These are phyloP conservation scores for Pristionchus entomophagus DNA, from an alignment of 2,888 invertebrate genomes.

Conservation along the genomic window DNA sequence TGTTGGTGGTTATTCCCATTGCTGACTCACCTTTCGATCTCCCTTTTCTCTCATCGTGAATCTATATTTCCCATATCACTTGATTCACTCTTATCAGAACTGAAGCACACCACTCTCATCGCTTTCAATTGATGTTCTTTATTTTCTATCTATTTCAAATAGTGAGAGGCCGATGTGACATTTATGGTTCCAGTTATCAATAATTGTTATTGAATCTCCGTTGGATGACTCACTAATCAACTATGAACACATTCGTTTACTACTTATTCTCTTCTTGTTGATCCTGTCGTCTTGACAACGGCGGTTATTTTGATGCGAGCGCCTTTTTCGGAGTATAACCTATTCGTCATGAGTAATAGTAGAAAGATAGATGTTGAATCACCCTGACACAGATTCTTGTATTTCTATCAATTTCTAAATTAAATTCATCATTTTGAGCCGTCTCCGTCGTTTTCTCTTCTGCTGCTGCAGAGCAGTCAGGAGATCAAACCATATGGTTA, in stretches of 20 bases:
- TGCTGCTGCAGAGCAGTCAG: conserved; percentile 36
- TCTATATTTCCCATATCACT: background rate
- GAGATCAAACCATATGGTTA: conserved; percentile 10
- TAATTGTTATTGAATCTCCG: background rate
- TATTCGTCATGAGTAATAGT: too few relatives aligned
- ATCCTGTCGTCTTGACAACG: background rate
- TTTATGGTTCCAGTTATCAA: conserved; percentile 9
- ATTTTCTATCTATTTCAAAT: background rate
- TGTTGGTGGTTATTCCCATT: background rate
- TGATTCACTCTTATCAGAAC: background rate
- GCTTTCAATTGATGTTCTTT: background rate
- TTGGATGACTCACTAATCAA: background rate
- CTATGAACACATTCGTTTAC: background rate
- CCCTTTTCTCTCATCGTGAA: background rate
- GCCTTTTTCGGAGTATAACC: too few relatives aligned
- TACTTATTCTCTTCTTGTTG: background rate
- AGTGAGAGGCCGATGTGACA: background rate
- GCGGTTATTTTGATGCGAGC: background rate
- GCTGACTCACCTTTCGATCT: background rate
- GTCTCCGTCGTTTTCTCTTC: conserved; percentile 20
- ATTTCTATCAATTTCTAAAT: background rate
- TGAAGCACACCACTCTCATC: too few relatives aligned
- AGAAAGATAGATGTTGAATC: too few relatives aligned
- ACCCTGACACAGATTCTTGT: too few relatives aligned
- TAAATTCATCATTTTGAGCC: background rate